Percentiles rank a stretch among this genome's conserved stretches.
Evolutionary conservation across 2,888 invertebrate species (phyloP).

Genomic region (Tortrix viridana): DNA sequence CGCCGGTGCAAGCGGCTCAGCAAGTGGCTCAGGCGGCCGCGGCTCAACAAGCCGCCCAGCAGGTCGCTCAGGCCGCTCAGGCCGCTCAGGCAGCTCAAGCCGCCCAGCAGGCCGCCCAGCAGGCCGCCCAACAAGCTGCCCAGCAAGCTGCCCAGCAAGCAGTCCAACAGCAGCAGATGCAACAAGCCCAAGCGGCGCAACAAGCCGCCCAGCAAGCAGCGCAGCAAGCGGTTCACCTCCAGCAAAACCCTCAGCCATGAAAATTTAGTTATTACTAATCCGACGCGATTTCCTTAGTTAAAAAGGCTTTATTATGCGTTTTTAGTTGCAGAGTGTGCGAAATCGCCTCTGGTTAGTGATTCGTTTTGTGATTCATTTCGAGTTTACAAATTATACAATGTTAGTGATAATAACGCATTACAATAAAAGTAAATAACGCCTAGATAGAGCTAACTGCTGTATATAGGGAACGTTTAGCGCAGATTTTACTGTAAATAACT

Average conservation of each 20-base stretch:
- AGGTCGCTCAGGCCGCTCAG: conserved; percentile 46
- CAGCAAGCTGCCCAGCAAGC: conserved; percentile 55
- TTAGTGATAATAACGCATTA: conserved; percentile 45
- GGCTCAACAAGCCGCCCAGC: conserved; percentile 53
- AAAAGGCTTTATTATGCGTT: conserved; percentile 41
- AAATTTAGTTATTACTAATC: conserved; percentile 92
- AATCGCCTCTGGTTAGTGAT: conserved; percentile 81
- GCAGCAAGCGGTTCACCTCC: conserved; percentile 81
- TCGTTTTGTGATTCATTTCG: conserved; percentile 22
- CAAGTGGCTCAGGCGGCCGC: conserved; percentile 54
- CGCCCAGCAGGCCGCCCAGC: conserved; percentile 48
- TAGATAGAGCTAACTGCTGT: conserved; percentile 80
- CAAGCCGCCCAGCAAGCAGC: conserved; percentile 77
- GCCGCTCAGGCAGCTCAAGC: conserved; percentile 54
- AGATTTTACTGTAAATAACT: conserved; percentile 73
- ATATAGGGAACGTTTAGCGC: conserved; percentile 71
- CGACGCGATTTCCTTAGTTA: conserved; percentile 72
- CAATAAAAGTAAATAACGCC: conserved; percentile 55
- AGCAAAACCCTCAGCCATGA: conserved; percentile 88
- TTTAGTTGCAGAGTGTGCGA: conserved; percentile 60
- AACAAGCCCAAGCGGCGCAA: conserved; percentile 55
- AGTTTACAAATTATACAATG: conserved; percentile 32
- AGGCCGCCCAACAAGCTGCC: conserved; percentile 53
- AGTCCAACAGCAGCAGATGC: conserved; percentile 55
- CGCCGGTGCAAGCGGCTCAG: conserved; percentile 68